These are phyloP conservation scores for Hirundo rustica DNA, from an alignment of 2,797 vertebrate genomes.

Conservation along the genomic window DNA sequence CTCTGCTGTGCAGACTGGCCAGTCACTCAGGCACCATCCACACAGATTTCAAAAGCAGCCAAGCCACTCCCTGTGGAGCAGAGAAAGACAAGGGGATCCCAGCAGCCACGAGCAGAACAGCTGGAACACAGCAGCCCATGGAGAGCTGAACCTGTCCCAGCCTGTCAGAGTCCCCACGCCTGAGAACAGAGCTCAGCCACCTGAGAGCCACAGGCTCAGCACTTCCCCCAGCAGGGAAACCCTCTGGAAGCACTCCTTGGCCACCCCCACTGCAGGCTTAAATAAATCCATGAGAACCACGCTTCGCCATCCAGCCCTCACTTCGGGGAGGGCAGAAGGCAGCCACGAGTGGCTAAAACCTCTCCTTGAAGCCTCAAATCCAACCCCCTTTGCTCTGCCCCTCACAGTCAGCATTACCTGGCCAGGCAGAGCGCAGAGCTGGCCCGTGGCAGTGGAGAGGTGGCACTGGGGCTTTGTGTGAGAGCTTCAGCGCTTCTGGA, in stretches of 20 bases:
- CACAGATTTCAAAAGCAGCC: not conserved
- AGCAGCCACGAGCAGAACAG: not conserved
- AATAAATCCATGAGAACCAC: not conserved
- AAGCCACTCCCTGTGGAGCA: fast-evolving
- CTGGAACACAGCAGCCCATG: not conserved
- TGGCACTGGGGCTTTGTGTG: not conserved
- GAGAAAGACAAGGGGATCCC: not conserved
- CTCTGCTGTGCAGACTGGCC: not conserved
- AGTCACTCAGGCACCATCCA: not conserved
- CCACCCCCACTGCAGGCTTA: not conserved
- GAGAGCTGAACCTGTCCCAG: not conserved
- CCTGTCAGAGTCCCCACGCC: not conserved
- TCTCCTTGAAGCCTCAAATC: not conserved
- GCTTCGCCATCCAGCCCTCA: not conserved
- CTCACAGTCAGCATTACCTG: not conserved
- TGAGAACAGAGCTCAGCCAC: not conserved
- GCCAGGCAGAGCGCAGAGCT: not conserved
- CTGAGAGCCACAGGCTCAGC: fast-evolving
- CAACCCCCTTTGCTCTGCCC: not conserved
- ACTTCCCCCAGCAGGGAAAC: not conserved
- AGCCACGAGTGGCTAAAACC: not conserved
- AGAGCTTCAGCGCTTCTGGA: fast-evolving
- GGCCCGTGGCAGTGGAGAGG: not conserved
- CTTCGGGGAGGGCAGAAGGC: not conserved
- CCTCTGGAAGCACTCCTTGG: not conserved